These are phyloP conservation scores for Coreius guichenoti DNA, from an alignment of 2,797 vertebrate genomes.

Conservation along the genomic window DNA sequence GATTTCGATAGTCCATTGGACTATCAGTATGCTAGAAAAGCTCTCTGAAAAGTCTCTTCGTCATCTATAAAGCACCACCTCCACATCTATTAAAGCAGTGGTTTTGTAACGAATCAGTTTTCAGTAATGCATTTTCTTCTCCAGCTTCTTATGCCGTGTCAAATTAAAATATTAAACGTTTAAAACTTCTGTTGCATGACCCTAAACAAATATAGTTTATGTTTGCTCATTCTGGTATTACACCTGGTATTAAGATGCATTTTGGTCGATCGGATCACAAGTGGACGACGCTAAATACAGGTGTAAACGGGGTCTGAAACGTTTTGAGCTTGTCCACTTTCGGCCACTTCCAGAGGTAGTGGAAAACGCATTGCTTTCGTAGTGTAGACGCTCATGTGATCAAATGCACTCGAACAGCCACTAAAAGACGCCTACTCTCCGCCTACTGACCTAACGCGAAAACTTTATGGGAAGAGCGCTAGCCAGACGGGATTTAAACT, in stretches of 20 bases:
- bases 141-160: too few species aligned
- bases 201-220: background rate
- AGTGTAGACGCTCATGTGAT: too few species aligned
- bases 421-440: too few species aligned
- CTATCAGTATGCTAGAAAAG: background rate
- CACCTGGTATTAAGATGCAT: too few species aligned
- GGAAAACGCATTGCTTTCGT: too few species aligned
- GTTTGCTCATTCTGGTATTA: background rate
- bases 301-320: background rate
- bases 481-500: too few species aligned
- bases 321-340: too few species aligned
- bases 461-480: too few species aligned
- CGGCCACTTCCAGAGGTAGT: too few species aligned
- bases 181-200: background rate
- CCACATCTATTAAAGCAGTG: background rate
- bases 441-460: too few species aligned
- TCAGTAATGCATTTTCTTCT: background rate
- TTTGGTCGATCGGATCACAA: background rate
- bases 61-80: background rate
- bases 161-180: too few species aligned
- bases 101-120: background rate
- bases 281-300: background rate
- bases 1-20: background rate
- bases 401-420: too few species aligned
- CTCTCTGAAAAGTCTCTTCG: background rate